Evolutionary conservation across 2,888 invertebrate genomes (phyloP).

Genomic region (Anthophora plumipes): DNA sequence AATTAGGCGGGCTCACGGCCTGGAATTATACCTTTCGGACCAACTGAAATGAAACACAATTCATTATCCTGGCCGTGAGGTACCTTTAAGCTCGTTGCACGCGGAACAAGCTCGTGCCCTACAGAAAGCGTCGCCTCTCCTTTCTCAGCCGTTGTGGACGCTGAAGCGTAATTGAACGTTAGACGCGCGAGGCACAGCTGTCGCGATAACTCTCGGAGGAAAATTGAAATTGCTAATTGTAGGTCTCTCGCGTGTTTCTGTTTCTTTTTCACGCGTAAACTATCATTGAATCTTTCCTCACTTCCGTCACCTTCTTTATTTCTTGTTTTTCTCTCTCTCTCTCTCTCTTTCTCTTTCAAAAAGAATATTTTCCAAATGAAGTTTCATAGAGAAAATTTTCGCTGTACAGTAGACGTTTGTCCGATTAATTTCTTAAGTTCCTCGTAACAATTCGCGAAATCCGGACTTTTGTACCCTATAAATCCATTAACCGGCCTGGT

Average conservation of each 20-base stretch:
- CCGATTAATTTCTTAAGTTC: too few relatives aligned
- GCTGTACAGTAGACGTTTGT: too few relatives aligned
- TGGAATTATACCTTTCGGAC: constrained; percentile 82
- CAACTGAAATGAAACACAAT: constrained; percentile 82
- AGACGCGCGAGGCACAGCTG: constrained; percentile 57
- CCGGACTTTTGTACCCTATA: neutral
- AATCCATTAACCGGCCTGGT: neutral
- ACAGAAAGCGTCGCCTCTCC: constrained; percentile 21
- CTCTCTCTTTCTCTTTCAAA: too few relatives aligned
- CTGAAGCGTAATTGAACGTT: constrained; percentile 61
- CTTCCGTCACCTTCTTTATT: too few relatives aligned
- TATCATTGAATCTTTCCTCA: neutral
- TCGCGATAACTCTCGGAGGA: neutral
- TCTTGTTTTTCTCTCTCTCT: neutral
- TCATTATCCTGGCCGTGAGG: constrained; percentile 76
- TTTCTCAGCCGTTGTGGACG: constrained; percentile 44
- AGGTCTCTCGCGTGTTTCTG: neutral
- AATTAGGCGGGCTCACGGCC: constrained; percentile 77
- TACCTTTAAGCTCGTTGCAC: constrained; percentile 74
- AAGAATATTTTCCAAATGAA: too few relatives aligned
- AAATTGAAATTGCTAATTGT: constrained; percentile 34
- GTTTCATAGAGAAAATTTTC: too few relatives aligned
- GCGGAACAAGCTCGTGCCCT: constrained; percentile 52
- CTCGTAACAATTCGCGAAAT: neutral
- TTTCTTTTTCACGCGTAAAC: neutral